Evolutionary conservation across 1,140 invertebrate genomes (phyloP).

Genomic region (Scaptomyza pallida): DNA sequence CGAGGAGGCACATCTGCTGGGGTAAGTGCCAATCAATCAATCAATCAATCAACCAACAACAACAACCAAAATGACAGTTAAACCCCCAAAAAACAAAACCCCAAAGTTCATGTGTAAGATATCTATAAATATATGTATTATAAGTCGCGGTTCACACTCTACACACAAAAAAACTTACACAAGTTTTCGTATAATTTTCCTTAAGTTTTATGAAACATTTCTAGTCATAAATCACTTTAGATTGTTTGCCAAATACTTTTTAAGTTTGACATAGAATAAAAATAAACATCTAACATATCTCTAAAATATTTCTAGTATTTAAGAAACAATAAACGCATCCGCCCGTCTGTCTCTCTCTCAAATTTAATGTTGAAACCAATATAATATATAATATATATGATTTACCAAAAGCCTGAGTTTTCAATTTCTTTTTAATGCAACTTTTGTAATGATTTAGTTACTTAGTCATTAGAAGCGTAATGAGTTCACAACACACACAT

Average conservation of each 20-base stretch:
- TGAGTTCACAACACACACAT: slow-evolving; percentile 15
- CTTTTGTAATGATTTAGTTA: slow-evolving; percentile 20
- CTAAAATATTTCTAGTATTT: background rate
- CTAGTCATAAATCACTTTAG: slow-evolving; percentile 12
- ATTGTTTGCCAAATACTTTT: slow-evolving; percentile 6
- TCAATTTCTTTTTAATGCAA: slow-evolving; percentile 5
- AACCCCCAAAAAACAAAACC: background rate
- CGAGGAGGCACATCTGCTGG: slow-evolving; percentile 84
- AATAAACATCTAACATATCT: slow-evolving; percentile 17
- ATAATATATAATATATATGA: background rate
- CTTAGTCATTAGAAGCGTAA: slow-evolving; percentile 15
- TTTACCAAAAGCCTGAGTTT: slow-evolving; percentile 5
- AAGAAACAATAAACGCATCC: slow-evolving; percentile 11
- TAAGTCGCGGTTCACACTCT: slow-evolving; percentile 22
- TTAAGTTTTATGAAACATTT: background rate
- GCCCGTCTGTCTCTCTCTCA: slow-evolving; percentile 17
- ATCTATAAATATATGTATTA: slow-evolving; percentile 10
- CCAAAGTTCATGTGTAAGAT: slow-evolving; percentile 34
- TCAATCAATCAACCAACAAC: slow-evolving; percentile 1
- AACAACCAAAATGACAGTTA: slow-evolving; percentile 3
- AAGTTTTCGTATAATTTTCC: background rate
- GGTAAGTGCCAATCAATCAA: slow-evolving; percentile 75
- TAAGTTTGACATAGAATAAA: background rate
- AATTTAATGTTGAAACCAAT: slow-evolving; percentile 18
- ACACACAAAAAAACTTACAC: slow-evolving; percentile 13